These are phyloP conservation scores for Rhynchophorus ferrugineus DNA, from an alignment of 1,140 invertebrate species.

Conservation along the genomic window DNA sequence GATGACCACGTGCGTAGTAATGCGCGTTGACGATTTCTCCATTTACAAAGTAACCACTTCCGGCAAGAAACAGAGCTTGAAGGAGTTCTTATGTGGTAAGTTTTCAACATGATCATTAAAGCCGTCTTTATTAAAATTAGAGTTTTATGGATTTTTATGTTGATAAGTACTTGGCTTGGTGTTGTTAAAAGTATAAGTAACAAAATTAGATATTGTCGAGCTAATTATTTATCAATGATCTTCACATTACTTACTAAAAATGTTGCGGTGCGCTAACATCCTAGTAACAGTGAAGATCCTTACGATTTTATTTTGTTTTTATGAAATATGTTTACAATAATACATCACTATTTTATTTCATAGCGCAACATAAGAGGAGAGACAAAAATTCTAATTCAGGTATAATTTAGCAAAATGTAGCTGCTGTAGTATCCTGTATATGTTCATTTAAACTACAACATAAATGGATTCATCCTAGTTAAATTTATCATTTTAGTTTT, in stretches of 20 bases:
- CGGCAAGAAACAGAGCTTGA: constrained; percentile 57
- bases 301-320: no score
- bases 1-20: constrained; percentile 84
- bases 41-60: constrained; percentile 76
- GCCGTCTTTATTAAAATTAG: constrained; percentile 1
- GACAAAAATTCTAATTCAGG: constrained; percentile 37
- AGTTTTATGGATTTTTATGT: background rate
- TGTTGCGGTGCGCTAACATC: no score
- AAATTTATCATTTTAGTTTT: no score
- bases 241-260: no score
- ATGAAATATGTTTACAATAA: no score
- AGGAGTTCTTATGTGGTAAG: constrained; percentile 75
- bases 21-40: constrained; percentile 83
- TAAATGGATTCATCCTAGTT: no score
- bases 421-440: no score
- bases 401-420: no score
- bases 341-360: constrained; percentile 20
- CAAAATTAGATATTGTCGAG: background rate
- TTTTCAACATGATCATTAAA: constrained; percentile 6
- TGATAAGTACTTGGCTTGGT: background rate
- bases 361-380: constrained; percentile 49
- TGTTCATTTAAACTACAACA: no score
- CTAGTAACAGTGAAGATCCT: no score
- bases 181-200: background rate
- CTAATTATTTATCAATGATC: background rate